A percentile compares a stretch with the other conserved stretches of the same genome.
phyloP scores from a whole-genome alignment of 2,888 invertebrate genomes.

The Petrophora chlorosata region DNA sequence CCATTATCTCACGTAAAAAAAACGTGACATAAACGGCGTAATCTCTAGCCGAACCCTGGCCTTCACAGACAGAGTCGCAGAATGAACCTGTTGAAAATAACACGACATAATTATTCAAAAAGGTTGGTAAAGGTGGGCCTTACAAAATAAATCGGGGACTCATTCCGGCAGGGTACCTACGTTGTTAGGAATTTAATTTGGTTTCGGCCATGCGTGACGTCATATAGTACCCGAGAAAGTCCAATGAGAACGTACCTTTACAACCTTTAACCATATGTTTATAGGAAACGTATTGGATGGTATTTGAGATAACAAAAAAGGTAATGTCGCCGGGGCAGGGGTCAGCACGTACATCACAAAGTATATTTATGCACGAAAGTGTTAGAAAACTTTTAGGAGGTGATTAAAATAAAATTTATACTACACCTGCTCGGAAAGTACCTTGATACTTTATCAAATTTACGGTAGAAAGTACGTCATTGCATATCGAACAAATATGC shows the following conservation, averaged over 20 bases:
- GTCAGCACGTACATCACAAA: too few species aligned
- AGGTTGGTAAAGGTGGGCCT: conserved; percentile 27
- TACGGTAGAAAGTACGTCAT: too few species aligned
- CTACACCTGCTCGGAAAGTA: too few species aligned
- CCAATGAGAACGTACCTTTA: conserved; percentile 17
- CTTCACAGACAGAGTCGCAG: neutral
- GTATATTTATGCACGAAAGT: too few species aligned
- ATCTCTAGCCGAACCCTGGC: too few species aligned
- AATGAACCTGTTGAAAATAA: conserved; percentile 25
- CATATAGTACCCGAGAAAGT: conserved; percentile 15
- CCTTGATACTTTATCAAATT: too few species aligned
- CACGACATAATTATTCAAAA: conserved; percentile 48
- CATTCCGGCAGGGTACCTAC: conserved; percentile 18
- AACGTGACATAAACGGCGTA: too few species aligned
- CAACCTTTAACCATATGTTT: conserved; percentile 3
- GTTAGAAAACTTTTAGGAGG: too few species aligned
- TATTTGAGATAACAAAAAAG: neutral
- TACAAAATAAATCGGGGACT: conserved; percentile 22
- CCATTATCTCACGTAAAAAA: too few species aligned
- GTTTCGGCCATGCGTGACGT: conserved; percentile 30
- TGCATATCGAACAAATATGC: too few species aligned
- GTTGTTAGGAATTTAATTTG: conserved; percentile 29
- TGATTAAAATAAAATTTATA: too few species aligned
- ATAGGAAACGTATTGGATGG: neutral
- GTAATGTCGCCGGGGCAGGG: too few species aligned